Evolutionary conservation across 2,797 vertebrate species (phyloP).

Genomic region (Manis pentadactyla): DNA sequence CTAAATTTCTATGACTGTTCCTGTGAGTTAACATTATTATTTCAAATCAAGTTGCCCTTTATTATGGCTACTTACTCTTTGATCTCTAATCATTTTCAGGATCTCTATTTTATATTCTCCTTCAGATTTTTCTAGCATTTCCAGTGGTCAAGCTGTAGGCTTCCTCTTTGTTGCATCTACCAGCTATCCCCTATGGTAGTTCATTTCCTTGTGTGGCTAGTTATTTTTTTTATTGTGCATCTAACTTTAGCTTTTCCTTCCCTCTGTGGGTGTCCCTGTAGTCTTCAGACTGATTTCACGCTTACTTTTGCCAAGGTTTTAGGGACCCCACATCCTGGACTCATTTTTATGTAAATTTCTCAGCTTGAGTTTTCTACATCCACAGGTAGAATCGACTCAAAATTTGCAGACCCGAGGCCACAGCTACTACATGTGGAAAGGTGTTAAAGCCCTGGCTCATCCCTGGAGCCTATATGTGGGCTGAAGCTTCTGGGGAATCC

Average conservation of each 20-base stretch:
- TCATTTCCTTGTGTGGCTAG: conserved; percentile 47
- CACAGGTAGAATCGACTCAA: background rate
- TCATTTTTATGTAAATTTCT: conserved; percentile 54
- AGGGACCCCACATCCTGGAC: background rate
- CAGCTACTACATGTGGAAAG: background rate
- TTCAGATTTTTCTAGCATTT: conserved; percentile 37
- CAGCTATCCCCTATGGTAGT: conserved; percentile 51
- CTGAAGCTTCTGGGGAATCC: background rate
- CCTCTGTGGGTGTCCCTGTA: background rate
- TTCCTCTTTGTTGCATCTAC: conserved; percentile 18
- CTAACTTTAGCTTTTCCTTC: conserved; percentile 35
- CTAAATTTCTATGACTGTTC: background rate
- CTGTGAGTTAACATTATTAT: background rate
- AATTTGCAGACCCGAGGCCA: background rate
- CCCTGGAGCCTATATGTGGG: background rate
- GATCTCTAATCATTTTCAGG: conserved; percentile 32
- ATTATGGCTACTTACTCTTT: conserved; percentile 10
- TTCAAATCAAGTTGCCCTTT: background rate
- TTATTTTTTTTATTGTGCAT: background rate
- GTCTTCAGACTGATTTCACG: conserved; percentile 39
- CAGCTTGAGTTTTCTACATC: conserved; percentile 23
- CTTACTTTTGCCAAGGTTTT: conserved; percentile 41
- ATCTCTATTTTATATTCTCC: conserved; percentile 35
- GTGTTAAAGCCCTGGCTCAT: background rate
- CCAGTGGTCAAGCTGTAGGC: background rate